Evolutionary conservation across 2,113 vertebrate species (phyloP), one percentile per base, ranked within the genome.

Genomic region (Lipophrys pholis): DNA sequence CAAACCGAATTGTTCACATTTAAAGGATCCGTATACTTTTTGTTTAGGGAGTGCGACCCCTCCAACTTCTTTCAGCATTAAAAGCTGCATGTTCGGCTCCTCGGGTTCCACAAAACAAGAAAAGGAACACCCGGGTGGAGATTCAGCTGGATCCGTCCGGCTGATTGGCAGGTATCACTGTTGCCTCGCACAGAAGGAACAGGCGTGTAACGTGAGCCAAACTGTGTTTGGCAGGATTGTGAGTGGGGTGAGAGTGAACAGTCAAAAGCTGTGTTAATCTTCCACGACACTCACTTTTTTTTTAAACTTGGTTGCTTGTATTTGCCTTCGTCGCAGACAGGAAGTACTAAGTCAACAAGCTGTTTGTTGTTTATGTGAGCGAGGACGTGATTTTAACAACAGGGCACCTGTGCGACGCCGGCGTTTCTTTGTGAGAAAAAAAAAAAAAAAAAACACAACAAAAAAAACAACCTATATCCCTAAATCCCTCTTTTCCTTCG

Each of bases 61-160:
- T 30, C 21, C 21, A 30, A 30, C 21, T 30, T 82, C 81, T 66
- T 81, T 56, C 11, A 0, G 63, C 45, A 5, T 69, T 78, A 69
- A 83, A 49, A 57, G 65, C 73, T 10, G 54, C 50, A 78, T n/a
- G 16, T 62, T 75, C 61, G 43, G 69, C 71, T 82, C 67, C 87
- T 86, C 85, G 56, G 69, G 80, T 85, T 88, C 61, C 78, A 30
- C 73, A 59, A 58, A 71, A 86, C 75, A 87, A 83, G 76, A 85
- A 84, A 84, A 91, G 84, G 45, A 84, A 81, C 69, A 76, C 78
- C 68, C 66, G 64, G 63, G 71, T 84, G 89, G 82, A 90, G 75
- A 84, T 81, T 57, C 61, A 65, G 73, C 70, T 58, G 52, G 79
- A 76, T 89, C 75, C 86, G 87, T 79, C 82, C 76, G 76, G 57